Evolutionary conservation across 2,113 vertebrate genomes (phyloP).

Genomic region (Patagioenas fasciata): DNA sequence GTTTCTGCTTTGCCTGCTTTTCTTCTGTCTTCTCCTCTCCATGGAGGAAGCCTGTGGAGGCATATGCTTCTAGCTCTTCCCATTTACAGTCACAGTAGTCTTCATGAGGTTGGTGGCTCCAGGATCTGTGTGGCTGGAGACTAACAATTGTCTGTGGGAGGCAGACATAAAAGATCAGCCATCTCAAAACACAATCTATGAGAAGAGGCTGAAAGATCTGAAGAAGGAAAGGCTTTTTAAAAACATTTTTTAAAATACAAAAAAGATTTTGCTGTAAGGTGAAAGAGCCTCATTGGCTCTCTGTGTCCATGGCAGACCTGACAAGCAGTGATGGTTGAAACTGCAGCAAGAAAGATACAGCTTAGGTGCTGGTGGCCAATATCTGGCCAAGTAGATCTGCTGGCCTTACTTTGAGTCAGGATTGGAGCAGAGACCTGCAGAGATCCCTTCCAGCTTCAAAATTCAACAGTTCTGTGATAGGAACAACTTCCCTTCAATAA

Average conservation of each 20-base stretch:
- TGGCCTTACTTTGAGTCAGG: background rate
- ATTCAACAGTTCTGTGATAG: background rate
- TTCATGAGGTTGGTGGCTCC: background rate
- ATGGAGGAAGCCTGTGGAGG: background rate
- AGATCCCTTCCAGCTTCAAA: background rate
- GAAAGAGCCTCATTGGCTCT: background rate
- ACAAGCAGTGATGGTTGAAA: background rate
- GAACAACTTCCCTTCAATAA: background rate
- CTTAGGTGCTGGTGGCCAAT: background rate
- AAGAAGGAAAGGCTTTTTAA: background rate
- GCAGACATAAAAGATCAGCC: background rate
- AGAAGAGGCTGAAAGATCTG: background rate
- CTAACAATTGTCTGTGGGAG: background rate
- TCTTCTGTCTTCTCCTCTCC: background rate
- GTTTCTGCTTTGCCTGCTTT: conserved; percentile 11
- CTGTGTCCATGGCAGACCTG: background rate
- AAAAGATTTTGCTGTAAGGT: background rate
- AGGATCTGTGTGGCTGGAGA: background rate
- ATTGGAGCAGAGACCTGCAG: background rate
- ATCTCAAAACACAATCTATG: background rate
- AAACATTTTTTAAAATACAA: background rate
- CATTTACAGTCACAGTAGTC: background rate
- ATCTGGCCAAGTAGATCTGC: background rate
- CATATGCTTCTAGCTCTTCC: background rate
- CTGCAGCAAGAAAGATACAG: background rate